These are phyloP conservation scores for Paralvinella palmiformis DNA, from an alignment of 1,140 invertebrate species.

Conservation along the genomic window DNA sequence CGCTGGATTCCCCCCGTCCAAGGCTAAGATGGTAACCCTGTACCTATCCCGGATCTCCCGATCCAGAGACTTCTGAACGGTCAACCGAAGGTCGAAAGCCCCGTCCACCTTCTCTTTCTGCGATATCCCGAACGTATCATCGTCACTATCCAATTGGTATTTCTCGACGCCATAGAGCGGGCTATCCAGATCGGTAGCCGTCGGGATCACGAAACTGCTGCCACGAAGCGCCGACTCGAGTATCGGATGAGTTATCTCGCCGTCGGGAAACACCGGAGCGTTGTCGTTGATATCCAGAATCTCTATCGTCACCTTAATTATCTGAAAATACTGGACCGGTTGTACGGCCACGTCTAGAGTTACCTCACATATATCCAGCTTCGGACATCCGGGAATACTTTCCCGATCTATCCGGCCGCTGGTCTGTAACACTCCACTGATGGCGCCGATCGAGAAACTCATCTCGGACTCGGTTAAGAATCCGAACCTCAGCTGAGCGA, in stretches of 20 bases:
- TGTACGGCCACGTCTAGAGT: slow-evolving; percentile 11
- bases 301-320: neutral
- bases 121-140: slow-evolving; percentile 8
- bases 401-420: slow-evolving; percentile 9
- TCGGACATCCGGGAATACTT: neutral
- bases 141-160: neutral
- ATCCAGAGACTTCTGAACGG: slow-evolving; percentile 12
- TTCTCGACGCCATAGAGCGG: slow-evolving; percentile 2
- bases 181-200: slow-evolving; percentile 11
- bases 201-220: slow-evolving; percentile 15
- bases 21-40: slow-evolving; percentile 62
- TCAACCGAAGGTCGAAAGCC: slow-evolving; percentile 13
- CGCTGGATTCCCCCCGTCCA: slow-evolving; percentile 58
- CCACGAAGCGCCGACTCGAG: slow-evolving; percentile 1
- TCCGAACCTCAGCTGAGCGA: slow-evolving; percentile 7
- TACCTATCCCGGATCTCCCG: slow-evolving; percentile 7
- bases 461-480: neutral
- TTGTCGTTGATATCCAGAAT: slow-evolving; percentile 17
- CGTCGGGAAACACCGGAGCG: neutral
- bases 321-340: slow-evolving; percentile 9
- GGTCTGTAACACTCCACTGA: slow-evolving; percentile 7
- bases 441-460: neutral
- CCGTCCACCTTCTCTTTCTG: slow-evolving; percentile 16
- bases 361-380: neutral
- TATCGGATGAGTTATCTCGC: neutral